Conservation (phyloP, 2,888 invertebrate genomes). For the Drosophila vallismaia region DNA sequence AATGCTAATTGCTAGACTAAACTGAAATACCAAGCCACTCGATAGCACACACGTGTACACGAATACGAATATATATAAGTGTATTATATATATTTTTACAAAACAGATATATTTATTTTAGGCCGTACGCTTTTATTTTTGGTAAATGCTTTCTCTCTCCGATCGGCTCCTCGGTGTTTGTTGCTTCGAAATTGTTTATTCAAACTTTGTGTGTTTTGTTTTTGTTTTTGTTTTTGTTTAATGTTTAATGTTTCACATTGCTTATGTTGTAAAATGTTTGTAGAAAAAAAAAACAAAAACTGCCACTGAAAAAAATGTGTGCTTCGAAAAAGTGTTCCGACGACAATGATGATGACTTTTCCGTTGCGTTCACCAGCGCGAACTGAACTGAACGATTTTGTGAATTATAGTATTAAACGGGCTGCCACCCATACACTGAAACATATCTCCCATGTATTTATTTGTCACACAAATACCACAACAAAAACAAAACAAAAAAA, state of each 20-base stretch:
- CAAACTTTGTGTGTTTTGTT: neutral
- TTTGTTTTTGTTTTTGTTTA: neutral
- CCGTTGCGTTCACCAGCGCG: conserved; percentile 73
- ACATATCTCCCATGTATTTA: conserved; percentile 21
- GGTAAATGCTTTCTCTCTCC: conserved; percentile 26
- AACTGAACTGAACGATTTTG: conserved; percentile 75
- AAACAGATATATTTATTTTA: conserved; percentile 13
- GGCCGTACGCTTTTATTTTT: conserved; percentile 46
- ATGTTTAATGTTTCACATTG: conserved; percentile 10
- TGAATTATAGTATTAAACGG: conserved; percentile 72
- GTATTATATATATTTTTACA: neutral
- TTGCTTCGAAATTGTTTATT: conserved; percentile 5
- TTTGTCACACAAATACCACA: conserved; percentile 35
- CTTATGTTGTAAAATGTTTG: conserved; percentile 9
- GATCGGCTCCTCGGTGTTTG: conserved; percentile 4
- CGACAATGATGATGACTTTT: conserved; percentile 62
- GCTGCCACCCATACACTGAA: conserved; percentile 30
- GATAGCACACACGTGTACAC: conserved; percentile 4
- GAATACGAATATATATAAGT: neutral
- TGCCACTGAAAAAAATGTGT: too few relatives aligned
- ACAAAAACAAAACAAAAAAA: conserved; percentile 1
- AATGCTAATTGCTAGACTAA: conserved; percentile 37
- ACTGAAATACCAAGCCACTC: conserved; percentile 36
- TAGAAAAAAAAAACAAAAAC: conserved; percentile 2
- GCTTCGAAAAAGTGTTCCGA: neutral